Evolutionary conservation across 2,113 vertebrate species (phyloP).

Genomic region (Crotalus tigris): DNA sequence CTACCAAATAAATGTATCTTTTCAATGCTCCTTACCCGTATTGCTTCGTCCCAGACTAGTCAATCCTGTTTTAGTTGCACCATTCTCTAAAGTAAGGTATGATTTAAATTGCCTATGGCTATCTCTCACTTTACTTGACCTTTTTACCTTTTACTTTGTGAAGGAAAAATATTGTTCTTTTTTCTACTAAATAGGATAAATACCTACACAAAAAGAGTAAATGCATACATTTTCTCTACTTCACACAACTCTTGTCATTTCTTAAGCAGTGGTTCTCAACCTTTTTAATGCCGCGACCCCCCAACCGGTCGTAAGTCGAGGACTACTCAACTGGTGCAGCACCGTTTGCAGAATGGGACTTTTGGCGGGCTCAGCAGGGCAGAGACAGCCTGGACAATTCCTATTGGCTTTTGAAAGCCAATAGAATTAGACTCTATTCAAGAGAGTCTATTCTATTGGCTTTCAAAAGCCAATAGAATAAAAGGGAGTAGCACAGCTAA

Average conservation of each 20-base stretch:
- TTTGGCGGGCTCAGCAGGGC: too few relatives aligned
- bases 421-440: too few relatives aligned
- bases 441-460: too few relatives aligned
- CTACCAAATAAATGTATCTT: neutral
- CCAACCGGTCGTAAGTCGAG: too few relatives aligned
- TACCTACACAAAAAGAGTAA: neutral
- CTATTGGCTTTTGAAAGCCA: too few relatives aligned
- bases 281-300: too few relatives aligned
- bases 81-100: neutral
- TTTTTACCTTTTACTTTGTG: neutral
- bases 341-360: too few relatives aligned
- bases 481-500: too few relatives aligned
- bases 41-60: neutral
- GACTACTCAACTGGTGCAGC: too few relatives aligned
- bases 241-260: neutral
- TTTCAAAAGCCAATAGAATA: too few relatives aligned
- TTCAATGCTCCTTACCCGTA: neutral
- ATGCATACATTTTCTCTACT: neutral
- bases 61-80: conserved; percentile 1
- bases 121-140: neutral
- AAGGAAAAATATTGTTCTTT: neutral
- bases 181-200: neutral
- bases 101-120: neutral
- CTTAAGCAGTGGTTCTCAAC: neutral
- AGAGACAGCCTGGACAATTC: too few relatives aligned